Evolutionary conservation across 1,140 invertebrate genomes (phyloP).

Genomic region (Theocolax elegans): DNA sequence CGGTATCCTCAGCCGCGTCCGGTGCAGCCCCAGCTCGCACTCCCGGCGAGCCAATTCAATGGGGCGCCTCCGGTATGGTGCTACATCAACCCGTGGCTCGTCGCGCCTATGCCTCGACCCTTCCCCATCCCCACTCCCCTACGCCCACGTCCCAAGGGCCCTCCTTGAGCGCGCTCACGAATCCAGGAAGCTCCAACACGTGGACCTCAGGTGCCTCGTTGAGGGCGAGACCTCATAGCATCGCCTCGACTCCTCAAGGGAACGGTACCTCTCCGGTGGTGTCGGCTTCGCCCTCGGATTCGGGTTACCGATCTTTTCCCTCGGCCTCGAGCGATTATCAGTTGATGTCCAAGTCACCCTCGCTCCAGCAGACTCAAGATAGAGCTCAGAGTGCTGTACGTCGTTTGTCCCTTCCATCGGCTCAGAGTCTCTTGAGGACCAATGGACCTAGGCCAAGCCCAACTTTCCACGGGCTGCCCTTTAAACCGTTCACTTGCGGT

Average conservation of each 20-base stretch:
- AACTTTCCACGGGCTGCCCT: constrained; percentile 73
- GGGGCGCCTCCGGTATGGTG: constrained; percentile 59
- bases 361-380: constrained; percentile 37
- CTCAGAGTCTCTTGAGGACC: constrained; percentile 58
- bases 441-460: constrained; percentile 70
- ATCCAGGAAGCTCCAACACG: constrained; percentile 58
- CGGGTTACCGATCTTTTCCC: constrained; percentile 69
- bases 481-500: constrained; percentile 65
- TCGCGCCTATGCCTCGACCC: constrained; percentile 59
- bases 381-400: constrained; percentile 51
- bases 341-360: constrained; percentile 66
- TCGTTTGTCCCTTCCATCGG: constrained; percentile 62
- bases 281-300: constrained; percentile 66
- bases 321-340: constrained; percentile 73
- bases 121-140: constrained; percentile 66
- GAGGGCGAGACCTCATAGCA: constrained; percentile 60
- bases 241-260: constrained; percentile 57
- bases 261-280: constrained; percentile 43
- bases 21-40: constrained; percentile 52
- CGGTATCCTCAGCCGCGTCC: constrained; percentile 34
- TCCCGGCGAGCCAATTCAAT: constrained; percentile 57
- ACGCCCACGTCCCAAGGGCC: constrained; percentile 59
- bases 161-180: constrained; percentile 50
- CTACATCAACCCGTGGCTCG: constrained; percentile 61
- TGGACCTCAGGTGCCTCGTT: constrained; percentile 57